Conservation (phyloP, 2,113 vertebrate genomes). For the Misgurnus mizolepis region DNA sequence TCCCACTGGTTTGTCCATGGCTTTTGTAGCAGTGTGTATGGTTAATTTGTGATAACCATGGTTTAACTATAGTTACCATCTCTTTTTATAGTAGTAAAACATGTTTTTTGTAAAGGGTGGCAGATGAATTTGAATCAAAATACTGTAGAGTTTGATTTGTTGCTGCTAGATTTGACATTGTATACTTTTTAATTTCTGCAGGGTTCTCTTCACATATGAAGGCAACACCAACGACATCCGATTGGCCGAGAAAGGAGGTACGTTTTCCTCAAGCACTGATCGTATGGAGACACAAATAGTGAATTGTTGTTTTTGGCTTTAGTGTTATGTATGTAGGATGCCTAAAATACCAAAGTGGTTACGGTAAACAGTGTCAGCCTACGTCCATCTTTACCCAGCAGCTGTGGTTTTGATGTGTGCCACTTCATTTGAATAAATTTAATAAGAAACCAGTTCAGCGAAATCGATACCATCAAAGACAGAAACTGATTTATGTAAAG, state of each 20-base stretch:
- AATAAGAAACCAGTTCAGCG: not conserved
- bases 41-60: no score
- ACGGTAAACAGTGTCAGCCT: not conserved
- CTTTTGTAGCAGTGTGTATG: no score
- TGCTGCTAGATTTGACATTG: not conserved
- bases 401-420: not conserved
- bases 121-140: not conserved
- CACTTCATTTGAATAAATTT: not conserved
- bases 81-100: no score
- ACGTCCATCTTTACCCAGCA: not conserved
- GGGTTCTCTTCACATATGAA: slow-evolving; percentile 95
- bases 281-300: not conserved
- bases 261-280: slow-evolving; percentile 52
- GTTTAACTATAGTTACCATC: no score
- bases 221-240: slow-evolving; percentile 96
- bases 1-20: no score
- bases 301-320: not conserved
- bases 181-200: slow-evolving; percentile 61
- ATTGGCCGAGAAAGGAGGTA: slow-evolving; percentile 88
- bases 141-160: not conserved
- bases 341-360: not conserved
- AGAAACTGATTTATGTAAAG: not conserved
- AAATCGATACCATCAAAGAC: not conserved
- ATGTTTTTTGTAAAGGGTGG: not conserved
- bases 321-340: not conserved